Conservation (phyloP, 2,888 invertebrate genomes). For the Portevinia maculata region DNA sequence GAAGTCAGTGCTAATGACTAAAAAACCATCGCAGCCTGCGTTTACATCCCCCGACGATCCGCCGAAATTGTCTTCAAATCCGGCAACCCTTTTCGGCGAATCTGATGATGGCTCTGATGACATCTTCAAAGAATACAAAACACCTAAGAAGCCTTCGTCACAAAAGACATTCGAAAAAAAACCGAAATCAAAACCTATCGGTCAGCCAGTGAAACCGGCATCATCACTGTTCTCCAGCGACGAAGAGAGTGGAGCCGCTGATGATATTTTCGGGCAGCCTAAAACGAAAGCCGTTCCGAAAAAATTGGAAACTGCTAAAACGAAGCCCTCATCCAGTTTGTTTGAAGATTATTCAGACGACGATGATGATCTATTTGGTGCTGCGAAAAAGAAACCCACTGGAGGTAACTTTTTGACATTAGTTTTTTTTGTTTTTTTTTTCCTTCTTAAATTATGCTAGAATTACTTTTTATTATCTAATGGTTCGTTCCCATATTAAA, state of each 20-base stretch:
- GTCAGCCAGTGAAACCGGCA: conserved; percentile 22
- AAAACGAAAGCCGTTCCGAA: conserved; percentile 20
- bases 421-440: too few relatives aligned
- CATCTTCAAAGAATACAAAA: conserved; percentile 33
- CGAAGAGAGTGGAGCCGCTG: conserved; percentile 53
- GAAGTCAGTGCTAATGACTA: not conserved
- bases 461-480: too few relatives aligned
- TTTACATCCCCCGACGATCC: conserved; percentile 3
- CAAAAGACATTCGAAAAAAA: conserved; percentile 29
- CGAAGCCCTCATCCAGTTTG: conserved; percentile 47
- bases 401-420: conserved; percentile 37
- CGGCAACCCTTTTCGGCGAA: conserved; percentile 46
- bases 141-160: conserved; percentile 25
- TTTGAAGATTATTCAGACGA: conserved; percentile 75
- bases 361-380: conserved; percentile 76
- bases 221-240: conserved; percentile 63
- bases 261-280: conserved; percentile 66
- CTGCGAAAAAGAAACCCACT: conserved; percentile 40
- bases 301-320: conserved; percentile 29
- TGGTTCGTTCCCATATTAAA: too few relatives aligned
- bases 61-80: not conserved
- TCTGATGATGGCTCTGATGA: conserved; percentile 67
- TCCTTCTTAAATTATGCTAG: too few relatives aligned
- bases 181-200: conserved; percentile 11
- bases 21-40: not conserved